A percentile compares a stretch with the other conserved stretches of the same genome.
Evolutionary conservation across 2,113 vertebrate species (phyloP).

Genomic region (Mesocricetus auratus): DNA sequence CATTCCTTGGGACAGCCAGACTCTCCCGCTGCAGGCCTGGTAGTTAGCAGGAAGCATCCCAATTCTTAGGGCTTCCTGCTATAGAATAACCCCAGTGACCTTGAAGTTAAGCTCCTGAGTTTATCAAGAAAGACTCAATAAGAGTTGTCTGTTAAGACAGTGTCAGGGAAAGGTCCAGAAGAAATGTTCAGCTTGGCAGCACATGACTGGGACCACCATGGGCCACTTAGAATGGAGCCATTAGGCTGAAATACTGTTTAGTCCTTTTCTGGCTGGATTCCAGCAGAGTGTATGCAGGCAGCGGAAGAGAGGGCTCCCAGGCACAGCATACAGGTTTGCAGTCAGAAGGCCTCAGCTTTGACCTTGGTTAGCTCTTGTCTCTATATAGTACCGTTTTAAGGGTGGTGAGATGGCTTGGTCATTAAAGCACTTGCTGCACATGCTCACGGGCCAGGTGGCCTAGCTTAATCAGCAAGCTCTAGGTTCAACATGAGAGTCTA

Average conservation of each 20-base stretch:
- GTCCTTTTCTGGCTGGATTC: not conserved
- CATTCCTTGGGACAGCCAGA: fast-evolving
- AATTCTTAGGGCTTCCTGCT: slow-evolving; percentile 45
- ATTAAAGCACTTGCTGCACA: not conserved
- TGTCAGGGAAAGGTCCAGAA: not conserved
- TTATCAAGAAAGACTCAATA: slow-evolving; percentile 57
- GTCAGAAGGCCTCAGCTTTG: not conserved
- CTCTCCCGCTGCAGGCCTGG: fast-evolving
- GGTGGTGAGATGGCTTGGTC: not conserved
- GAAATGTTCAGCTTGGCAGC: not conserved
- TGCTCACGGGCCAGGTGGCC: too few relatives aligned
- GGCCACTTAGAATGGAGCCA: fast-evolving
- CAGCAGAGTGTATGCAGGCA: fast-evolving
- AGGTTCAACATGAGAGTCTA: not conserved
- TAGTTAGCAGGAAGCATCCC: not conserved
- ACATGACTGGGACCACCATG: fast-evolving
- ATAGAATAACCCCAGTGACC: slow-evolving; percentile 11
- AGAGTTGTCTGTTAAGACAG: not conserved
- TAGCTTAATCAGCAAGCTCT: not conserved
- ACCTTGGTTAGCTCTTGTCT: not conserved
- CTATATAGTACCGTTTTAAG: not conserved
- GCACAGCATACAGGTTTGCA: fast-evolving
- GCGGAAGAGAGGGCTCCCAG: fast-evolving
- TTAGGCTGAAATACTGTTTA: too few relatives aligned
- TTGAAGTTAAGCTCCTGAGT: slow-evolving; percentile 21